Base-by-base conservation (phyloP, 2,888 invertebrate genomes). In the Nomada hirtipes region DNA sequence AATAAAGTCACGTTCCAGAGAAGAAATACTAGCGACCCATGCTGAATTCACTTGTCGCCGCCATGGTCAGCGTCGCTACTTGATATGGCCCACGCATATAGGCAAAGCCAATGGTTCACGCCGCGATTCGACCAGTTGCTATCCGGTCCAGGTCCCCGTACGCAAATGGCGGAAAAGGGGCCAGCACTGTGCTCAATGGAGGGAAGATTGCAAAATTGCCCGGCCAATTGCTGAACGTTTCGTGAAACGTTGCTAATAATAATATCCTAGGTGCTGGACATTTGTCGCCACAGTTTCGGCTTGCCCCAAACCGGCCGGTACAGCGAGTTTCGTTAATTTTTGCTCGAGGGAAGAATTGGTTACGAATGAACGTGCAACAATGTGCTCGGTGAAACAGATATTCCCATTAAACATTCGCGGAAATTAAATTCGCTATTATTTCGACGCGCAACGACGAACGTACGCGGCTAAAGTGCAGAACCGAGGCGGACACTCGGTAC, bases 1-100 rank as follows among this genome's bases (percentile, higher is more conserved):
- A 84, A 84, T 84, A 84, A 83, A 72, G 75, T 84, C 83, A 83
- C 83, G 79, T 84, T 73, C 76, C 79, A 64, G 67, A 52, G 69
- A 75, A 79, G 73, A 83, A 75, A 75, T 52, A 83, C 77, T 65
- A 63, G 61, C 65, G 64, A 71, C 69, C 69, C 82, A 74, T 82
- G 60, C 69, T 74, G 70, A 83, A 82, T 82, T 77, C 77, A 53
- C 69, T 82, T 61, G 77, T 74, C 70, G 57, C 64, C 42, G 65
- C 73, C 23, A 69, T 52, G 73, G 29, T 7, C 4, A 29, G 29
- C 53, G 55, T 80, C 20, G 68, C 57, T 20, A 18, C 57, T 72
- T 59, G 67, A 59, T 18, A 65, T 13, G 75, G 75, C 72, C 78
- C 83, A 73, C 82, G 83, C 82, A 55, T 59, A 69, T 63, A 69